phyloP scores from a whole-genome alignment of 2,888 invertebrate species.

The Strigamia transsilvanica region DNA sequence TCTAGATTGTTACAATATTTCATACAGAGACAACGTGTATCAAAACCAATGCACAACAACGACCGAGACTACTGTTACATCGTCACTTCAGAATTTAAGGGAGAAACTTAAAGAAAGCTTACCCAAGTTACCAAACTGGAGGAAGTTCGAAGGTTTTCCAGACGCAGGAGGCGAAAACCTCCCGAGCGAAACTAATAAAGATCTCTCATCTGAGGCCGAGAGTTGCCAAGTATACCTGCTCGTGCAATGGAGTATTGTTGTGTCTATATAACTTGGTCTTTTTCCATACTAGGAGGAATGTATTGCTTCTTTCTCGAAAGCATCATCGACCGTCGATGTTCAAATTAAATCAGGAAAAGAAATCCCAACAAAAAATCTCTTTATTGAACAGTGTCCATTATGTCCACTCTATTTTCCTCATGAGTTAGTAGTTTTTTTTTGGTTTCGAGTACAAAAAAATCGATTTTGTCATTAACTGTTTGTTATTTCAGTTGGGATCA shows the following conservation, averaged over 20 bases:
- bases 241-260: background rate
- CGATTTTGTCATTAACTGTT: background rate
- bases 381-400: background rate
- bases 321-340: background rate
- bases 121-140: background rate
- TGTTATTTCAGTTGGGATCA: constrained; percentile 15
- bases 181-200: background rate
- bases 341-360: background rate
- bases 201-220: background rate
- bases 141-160: background rate
- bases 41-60: background rate
- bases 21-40: background rate
- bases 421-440: background rate
- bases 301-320: background rate
- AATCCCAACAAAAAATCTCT: background rate
- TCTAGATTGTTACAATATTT: background rate
- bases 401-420: background rate
- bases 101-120: background rate
- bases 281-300: background rate
- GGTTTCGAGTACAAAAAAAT: background rate
- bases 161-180: background rate
- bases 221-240: background rate
- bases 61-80: background rate
- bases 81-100: background rate
- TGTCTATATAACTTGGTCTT: background rate